Conservation (phyloP, 2,113 vertebrate species). For the Equus quagga region DNA sequence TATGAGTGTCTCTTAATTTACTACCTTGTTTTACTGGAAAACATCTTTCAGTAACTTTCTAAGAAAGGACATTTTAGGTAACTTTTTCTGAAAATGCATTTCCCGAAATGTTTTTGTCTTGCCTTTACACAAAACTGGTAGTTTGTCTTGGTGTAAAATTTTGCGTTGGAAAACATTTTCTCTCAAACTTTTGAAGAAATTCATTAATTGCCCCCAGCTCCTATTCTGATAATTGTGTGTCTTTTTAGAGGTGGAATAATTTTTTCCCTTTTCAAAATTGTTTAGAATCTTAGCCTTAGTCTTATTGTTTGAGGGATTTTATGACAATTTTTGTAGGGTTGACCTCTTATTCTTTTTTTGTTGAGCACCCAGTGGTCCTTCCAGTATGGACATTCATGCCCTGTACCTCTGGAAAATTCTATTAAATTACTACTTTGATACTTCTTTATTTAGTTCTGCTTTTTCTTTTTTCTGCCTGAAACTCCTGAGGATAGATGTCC, state of each 20-base stretch:
- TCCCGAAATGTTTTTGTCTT: slow-evolving; percentile 36
- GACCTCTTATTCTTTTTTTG: slow-evolving; percentile 5
- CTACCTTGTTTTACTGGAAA: slow-evolving; percentile 46
- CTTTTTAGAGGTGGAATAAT: not conserved
- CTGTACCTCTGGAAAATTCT: not conserved
- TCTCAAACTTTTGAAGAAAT: slow-evolving; percentile 28
- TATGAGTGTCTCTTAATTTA: slow-evolving; percentile 30
- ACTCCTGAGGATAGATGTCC: not conserved
- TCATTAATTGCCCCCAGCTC: not conserved
- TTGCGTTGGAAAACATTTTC: not conserved
- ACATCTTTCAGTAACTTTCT: slow-evolving; percentile 45
- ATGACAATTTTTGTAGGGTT: not conserved
- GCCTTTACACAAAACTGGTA: not conserved
- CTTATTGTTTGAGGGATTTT: not conserved
- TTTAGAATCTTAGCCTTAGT: not conserved
- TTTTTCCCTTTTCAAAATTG: not conserved
- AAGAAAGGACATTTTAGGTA: slow-evolving; percentile 12
- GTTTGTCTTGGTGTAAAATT: slow-evolving; percentile 27
- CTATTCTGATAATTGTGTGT: not conserved
- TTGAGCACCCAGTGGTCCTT: not conserved
- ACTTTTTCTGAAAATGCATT: slow-evolving; percentile 1
- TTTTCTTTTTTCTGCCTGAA: not conserved
- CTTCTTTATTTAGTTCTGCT: not conserved
- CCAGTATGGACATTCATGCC: not conserved
- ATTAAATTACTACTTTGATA: slow-evolving; percentile 8